Conservation (phyloP, 2,888 invertebrate genomes). For the Microctonus hyperodae region DNA sequence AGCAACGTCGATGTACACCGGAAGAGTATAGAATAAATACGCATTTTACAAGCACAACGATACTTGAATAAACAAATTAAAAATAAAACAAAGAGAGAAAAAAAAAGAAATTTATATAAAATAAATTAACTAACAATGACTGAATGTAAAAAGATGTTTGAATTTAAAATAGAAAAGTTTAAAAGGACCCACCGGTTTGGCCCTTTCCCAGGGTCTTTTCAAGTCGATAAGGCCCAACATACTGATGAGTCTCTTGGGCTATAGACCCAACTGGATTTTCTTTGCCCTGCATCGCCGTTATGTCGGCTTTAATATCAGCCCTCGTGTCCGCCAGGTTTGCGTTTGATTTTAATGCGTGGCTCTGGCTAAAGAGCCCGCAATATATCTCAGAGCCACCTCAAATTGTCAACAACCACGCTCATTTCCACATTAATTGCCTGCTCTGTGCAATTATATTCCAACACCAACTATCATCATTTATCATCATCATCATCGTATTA, state of each 20-base stretch:
- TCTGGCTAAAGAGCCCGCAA: constrained; percentile 18
- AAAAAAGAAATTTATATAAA: no score
- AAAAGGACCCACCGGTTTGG: constrained; percentile 89
- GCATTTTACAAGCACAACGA: not conserved
- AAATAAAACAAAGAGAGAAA: not conserved
- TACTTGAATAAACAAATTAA: not conserved
- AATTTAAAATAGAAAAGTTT: not conserved
- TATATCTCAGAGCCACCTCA: constrained; percentile 9
- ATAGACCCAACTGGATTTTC: constrained; percentile 58
- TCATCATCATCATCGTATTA: not conserved
- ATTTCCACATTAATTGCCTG: constrained; percentile 6
- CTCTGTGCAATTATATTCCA: constrained; percentile 13
- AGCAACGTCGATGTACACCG: not conserved
- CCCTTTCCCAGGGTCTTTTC: constrained; percentile 99
- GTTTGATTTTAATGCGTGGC: constrained; percentile 19
- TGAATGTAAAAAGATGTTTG: not conserved
- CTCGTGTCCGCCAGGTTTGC: constrained; percentile 54
- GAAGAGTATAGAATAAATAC: not conserved
- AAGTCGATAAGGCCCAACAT: constrained; percentile 98
- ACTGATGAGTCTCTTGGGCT: constrained; percentile 80
- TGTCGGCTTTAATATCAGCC: constrained; percentile 40
- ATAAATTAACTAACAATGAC: not conserved
- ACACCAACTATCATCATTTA: constrained; percentile 11
- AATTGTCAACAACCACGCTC: constrained; percentile 4
- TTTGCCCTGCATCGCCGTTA: constrained; percentile 58